A percentile compares a stretch with the other conserved stretches of the same genome.
Evolutionary conservation across 2,113 vertebrate genomes (phyloP).

Genomic region (Paracanthobrama guichenoti): DNA sequence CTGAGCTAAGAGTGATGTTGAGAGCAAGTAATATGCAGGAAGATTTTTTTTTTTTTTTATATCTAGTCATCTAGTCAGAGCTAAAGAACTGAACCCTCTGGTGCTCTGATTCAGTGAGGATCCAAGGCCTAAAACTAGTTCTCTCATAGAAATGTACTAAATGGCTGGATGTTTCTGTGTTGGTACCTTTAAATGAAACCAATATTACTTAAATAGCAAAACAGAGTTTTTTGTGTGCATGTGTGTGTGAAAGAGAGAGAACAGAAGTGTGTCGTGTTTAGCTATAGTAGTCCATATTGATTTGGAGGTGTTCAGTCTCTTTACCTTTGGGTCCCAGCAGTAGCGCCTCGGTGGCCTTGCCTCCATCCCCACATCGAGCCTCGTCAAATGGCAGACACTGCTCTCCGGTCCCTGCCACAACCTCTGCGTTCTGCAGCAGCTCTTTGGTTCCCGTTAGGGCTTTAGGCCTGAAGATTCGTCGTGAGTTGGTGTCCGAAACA

Average conservation of each 20-base stretch:
- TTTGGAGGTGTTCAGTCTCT: neutral
- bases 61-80: conserved; percentile 4
- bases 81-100: neutral
- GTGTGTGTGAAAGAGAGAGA: too few relatives aligned
- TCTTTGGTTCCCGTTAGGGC: conserved; percentile 88
- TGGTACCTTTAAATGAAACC: neutral
- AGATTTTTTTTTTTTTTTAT: neutral
- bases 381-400: conserved; percentile 97
- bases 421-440: conserved; percentile 89
- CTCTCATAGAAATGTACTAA: too few relatives aligned
- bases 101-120: neutral
- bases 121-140: neutral
- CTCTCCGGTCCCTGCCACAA: conserved; percentile 93
- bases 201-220: neutral
- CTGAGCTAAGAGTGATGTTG: conserved; percentile 25
- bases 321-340: conserved; percentile 97
- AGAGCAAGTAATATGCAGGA: conserved; percentile 22
- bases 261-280: too few relatives aligned
- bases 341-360: conserved; percentile 92
- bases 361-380: conserved; percentile 93
- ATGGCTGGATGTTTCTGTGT: neutral
- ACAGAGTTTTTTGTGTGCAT: too few relatives aligned
- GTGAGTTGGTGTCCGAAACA: conserved; percentile 93
- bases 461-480: conserved; percentile 93
- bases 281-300: too few relatives aligned